A percentile compares a stretch with the other conserved stretches of the same genome.
These are phyloP conservation scores for Hippocampus barbouri DNA, from an alignment of 2,113 vertebrate species.

Conservation along the genomic window DNA sequence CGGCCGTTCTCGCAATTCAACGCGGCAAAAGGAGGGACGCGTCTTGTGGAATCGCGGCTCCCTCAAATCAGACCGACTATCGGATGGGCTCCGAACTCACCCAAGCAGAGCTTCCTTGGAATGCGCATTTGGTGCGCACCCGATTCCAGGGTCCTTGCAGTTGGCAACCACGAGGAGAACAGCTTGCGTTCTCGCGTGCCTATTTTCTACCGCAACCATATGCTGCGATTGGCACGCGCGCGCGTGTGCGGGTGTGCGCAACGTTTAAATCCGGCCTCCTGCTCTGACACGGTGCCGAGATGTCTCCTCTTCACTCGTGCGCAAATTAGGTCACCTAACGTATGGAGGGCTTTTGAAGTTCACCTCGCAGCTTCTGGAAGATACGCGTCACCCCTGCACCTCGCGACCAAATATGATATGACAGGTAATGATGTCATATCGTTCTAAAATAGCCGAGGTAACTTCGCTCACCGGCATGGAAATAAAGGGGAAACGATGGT, in stretches of 20 bases:
- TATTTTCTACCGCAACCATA: slow-evolving; percentile 37
- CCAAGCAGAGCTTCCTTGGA: background rate
- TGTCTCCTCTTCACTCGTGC: background rate
- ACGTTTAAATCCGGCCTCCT: slow-evolving; percentile 34
- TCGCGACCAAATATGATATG: background rate
- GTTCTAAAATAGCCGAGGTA: background rate
- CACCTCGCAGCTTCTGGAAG: background rate
- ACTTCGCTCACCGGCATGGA: background rate
- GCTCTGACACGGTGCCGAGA: slow-evolving; percentile 11
- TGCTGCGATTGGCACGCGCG: slow-evolving; percentile 32
- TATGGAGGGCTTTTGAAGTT: background rate
- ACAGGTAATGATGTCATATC: background rate
- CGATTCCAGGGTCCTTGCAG: background rate
- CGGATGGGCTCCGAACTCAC: background rate
- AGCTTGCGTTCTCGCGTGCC: slow-evolving; percentile 3
- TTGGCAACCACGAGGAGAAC: background rate
- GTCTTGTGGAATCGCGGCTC: background rate
- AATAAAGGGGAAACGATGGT: background rate
- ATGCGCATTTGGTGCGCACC: too few relatives aligned
- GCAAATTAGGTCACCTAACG: slow-evolving; percentile 13
- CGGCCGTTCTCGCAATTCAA: background rate
- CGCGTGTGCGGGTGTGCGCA: slow-evolving; percentile 9
- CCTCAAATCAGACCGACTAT: background rate
- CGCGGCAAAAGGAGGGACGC: too few relatives aligned
- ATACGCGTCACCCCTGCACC: background rate